Base-by-base conservation (phyloP, 2,888 invertebrate species). In the Troglohyphantes excavatus region DNA sequence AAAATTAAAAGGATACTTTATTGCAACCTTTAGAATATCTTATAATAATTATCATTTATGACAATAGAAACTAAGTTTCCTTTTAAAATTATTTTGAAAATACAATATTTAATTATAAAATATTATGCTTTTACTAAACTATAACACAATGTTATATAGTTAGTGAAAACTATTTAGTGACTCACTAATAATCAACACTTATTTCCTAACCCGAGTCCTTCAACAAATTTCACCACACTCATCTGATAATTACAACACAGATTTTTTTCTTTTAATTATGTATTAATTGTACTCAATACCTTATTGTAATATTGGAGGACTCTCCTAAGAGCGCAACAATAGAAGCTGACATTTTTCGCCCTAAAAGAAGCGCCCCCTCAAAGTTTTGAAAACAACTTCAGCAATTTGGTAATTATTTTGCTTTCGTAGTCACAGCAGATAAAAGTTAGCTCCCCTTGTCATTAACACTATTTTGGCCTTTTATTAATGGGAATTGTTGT, bases 381-480 rank as follows among this genome's bases (percentile, higher is more conserved):
- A 39, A 65, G 27, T 65, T 68, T 78, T 27, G 63, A 61, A 39
- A 78, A 23, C 23, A 39, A 23, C 76, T 43, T 65, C 63, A 46
- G 17, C 39, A n/a, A 21, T 33, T 39, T 78, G 33, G 23, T 63
- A 79, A 68, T 79, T 67, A 79, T 79, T 67, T 67, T 67, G 13
- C 79, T 67, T 27, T 26, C 63, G 33, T 65, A 13, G 21, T 13
- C 53, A 19, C 43, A 72, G 33, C 23, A 61, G 70, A 73, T 63
- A 83, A 83, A 83, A 83, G 61, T 29, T 83, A 29, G 21, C 27
- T 21, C 23, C 11, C 68, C 82, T n/a, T 73, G 83, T 83, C 83
- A 83, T 73, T 73, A 83, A 73, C 83, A 83, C 73, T 29, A 19
- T 11, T 63, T 73, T 46, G 26, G 27, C 70, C 29, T 39, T 73